Base-by-base conservation (phyloP, 2,888 invertebrate genomes). In the Drosophila diplacantha region DNA sequence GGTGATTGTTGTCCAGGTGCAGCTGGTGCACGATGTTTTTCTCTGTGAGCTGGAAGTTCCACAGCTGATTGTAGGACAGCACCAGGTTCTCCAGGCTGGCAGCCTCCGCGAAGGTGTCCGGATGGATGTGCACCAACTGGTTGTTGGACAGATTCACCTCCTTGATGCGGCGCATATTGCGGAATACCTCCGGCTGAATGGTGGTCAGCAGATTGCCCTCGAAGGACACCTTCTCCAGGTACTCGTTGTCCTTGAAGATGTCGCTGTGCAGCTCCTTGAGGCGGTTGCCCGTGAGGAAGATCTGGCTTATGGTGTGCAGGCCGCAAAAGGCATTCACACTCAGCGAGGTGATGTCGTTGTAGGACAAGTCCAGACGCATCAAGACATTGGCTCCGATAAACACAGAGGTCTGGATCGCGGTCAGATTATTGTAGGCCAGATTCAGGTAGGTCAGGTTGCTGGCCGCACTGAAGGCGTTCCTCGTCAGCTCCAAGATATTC, bases 401-500 rank as follows among this genome's bases (percentile, higher is more conserved):
- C 0, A 86, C 87, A 0, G 88, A 88, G 0, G 87, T 85, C 54
- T 82, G 83, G 14, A 88, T 79, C 35, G 85, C 78, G 3, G 85
- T 85, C 12, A 88, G 76, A 50, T 86, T 84, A 67, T 88, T 88
- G 61, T 87, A 83, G 61, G 85, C 83, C 71, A 87, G 67, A 55
- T 87, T 87, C 18, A 88, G 57, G 12, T 81, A 84, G 0, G 85
- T 84, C 44, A 88, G 50, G 35, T 83, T 84, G 22, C 76, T 83
- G 8, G 88, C 88, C 6, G 85, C 81, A 5, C 85, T 84, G 34
- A 88, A 88, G 0, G 87, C 87, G 50, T 87, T 87, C 3, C 88
- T 65, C 0, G 86, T 84, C 8, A 88, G 73, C 46, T 87, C 88
- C 53, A 87, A 67, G 9, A 88, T 86, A 47, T 86, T 84, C 7